A percentile compares a stretch with the other conserved stretches of the same genome.
Evolutionary conservation across 1,140 invertebrate genomes (phyloP).

Genomic region (Aphidius gifuensis): DNA sequence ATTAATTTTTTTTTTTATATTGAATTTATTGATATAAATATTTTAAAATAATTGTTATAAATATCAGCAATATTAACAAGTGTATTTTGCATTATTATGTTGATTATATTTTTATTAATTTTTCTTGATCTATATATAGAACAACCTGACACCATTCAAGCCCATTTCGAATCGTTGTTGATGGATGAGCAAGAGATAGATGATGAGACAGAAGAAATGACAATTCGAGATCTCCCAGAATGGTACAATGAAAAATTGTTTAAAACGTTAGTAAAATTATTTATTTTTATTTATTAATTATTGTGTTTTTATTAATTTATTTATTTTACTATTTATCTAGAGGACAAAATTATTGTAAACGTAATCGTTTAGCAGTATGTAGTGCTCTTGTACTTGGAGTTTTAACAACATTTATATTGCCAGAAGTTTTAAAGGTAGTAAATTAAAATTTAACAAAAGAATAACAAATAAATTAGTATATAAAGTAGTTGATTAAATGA

Average conservation of each 20-base stretch:
- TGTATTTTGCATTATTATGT: too few relatives aligned
- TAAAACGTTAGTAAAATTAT: constrained; percentile 31
- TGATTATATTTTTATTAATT: too few relatives aligned
- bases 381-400: constrained; percentile 62
- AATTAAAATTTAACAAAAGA: constrained; percentile 3
- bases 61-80: too few relatives aligned
- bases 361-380: constrained; percentile 60
- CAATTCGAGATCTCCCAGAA: constrained; percentile 34
- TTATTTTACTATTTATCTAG: constrained; percentile 45
- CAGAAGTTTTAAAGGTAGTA: constrained; percentile 58
- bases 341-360: constrained; percentile 62
- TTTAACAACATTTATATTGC: constrained; percentile 61
- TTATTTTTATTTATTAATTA: too few relatives aligned
- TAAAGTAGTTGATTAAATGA: neutral
- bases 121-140: constrained; percentile 16
- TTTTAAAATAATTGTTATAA: too few relatives aligned
- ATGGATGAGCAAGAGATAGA: constrained; percentile 25
- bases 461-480: neutral
- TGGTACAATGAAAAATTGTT: constrained; percentile 40
- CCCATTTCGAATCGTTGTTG: constrained; percentile 35
- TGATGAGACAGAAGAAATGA: neutral
- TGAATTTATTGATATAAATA: too few relatives aligned
- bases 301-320: neutral
- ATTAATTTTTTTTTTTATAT: too few relatives aligned
- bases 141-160: constrained; percentile 32